Conservation (phyloP, 1,140 invertebrate species). For the Drosophila yakuba region DNA sequence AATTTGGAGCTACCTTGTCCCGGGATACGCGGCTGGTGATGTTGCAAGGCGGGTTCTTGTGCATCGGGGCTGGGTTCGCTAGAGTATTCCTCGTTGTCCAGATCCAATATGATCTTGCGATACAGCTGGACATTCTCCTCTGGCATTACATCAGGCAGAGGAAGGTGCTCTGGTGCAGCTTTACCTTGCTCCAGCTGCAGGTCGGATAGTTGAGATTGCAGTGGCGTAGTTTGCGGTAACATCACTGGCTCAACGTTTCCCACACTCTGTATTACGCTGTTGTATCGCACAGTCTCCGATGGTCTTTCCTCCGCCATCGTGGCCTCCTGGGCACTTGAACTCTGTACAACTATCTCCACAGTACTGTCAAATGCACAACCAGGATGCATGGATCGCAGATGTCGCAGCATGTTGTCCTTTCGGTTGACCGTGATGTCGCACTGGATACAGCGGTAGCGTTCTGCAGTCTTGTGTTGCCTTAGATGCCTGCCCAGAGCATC, state of each 20-base stretch:
- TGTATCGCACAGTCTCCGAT: slow-evolving; percentile 39
- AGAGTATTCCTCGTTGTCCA: slow-evolving; percentile 72
- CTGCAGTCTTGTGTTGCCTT: slow-evolving; percentile 84
- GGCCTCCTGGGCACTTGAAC: background rate
- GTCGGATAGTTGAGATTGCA: background rate
- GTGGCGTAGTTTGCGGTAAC: slow-evolving; percentile 9
- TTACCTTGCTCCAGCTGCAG: slow-evolving; percentile 5
- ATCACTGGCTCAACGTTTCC: slow-evolving; percentile 73
- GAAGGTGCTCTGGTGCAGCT: slow-evolving; percentile 3
- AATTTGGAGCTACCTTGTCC: slow-evolving; percentile 56
- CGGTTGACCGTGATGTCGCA: slow-evolving; percentile 87
- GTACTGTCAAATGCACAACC: slow-evolving; percentile 60
- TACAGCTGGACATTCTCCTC: slow-evolving; percentile 72
- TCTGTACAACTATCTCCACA: slow-evolving; percentile 37
- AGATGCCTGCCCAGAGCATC: slow-evolving; percentile 61
- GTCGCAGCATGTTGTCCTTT: slow-evolving; percentile 88
- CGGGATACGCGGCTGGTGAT: slow-evolving; percentile 18
- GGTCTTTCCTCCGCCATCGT: slow-evolving; percentile 1
- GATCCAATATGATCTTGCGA: slow-evolving; percentile 73
- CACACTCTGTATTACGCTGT: slow-evolving; percentile 73
- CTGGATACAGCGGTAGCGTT: slow-evolving; percentile 87
- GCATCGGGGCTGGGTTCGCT: slow-evolving; percentile 46
- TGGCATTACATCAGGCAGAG: slow-evolving; percentile 43
- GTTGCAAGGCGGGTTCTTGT: slow-evolving; percentile 11
- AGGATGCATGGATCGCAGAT: slow-evolving; percentile 88